Base-by-base conservation (phyloP, 2,113 vertebrate species). In the Isurus oxyrinchus region DNA sequence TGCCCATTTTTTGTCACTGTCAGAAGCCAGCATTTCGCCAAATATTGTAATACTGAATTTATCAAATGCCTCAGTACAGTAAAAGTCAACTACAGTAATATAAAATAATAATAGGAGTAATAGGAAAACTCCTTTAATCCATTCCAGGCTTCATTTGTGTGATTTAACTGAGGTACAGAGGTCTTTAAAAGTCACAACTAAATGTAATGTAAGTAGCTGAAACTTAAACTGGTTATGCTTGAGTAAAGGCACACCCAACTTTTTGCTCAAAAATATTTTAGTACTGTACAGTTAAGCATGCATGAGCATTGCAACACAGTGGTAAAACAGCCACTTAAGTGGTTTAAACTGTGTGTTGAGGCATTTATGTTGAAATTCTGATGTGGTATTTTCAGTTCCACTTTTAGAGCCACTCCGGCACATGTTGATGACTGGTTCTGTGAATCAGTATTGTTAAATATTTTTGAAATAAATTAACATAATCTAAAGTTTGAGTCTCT, bases 401-500 rank as follows among this genome's bases (percentile, higher is more conserved):
- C 81, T 49, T 84, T 95, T 76, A 72, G 66, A 69, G 61, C 59
- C 63, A 76, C 66, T 95, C 44, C 25, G 72, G 49, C 35, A 95
- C 63, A 76, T 27, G 94, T 76, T 95, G 40, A 69, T 97, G 97
- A 96, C 97, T 98, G 98, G 98, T 98, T 98, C 98, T 97, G 97
- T 98, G 98, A 98, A 98, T 97, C 98, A 97, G 97, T 59, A 96
- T 97, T 97, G 96, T 96, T 96, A 96, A 96, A 76, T 96, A 97
- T 97, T 97, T 97, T 96, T 97, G 87, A 88, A 76, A 63, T 96
- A 96, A 96, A 79, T 96, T 84, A 97, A 96, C 96, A 96, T 95
- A 67, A 95, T 72, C 66, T 53, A 35, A 72, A 72, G 44, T 53
- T 91, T 61, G 88, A 87, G 93, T 49, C 44, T 53, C 40, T 55